Base-by-base conservation (phyloP, 2,888 invertebrate genomes). In the Oxyteleia sp. region DNA sequence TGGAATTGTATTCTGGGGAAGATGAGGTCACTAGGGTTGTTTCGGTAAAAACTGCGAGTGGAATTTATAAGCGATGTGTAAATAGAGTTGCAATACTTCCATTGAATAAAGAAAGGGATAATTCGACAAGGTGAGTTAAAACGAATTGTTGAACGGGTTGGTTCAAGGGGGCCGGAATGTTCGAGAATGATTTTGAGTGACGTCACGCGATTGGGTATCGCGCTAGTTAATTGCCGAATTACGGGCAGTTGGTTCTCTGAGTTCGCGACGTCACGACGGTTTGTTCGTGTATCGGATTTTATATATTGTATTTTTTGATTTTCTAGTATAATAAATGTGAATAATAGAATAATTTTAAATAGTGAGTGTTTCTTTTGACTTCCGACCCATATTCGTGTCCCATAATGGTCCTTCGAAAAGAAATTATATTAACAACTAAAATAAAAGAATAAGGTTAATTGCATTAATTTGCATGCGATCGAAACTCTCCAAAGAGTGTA, bases 101-200 rank as follows among this genome's bases (percentile, higher is more conserved):
- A 13, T 43, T 23, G n/a, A n/a, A n/a, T n/a, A n/a, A n/a, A n/a
- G n/a, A n/a, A n/a, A n/a, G n/a, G n/a, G n/a, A n/a, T n/a, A n/a
- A n/a, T 13, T 35, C 15, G 35, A 55, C 1, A 2, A 49, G 4
- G 32, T 8, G 8, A 45, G 4, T 45, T 16, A 16, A 10, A 16
- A 11, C 3, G 11, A 23, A 47, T 20, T 47, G 13, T 29, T 51
- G 51, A 29, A 51, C 51, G 13, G 8, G 29, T 29, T 4, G 51
- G 29, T 51, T 51, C 51, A 51, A 51, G 26, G 51, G 51, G 51
- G 29, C 51, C 51, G 51, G 51, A 51, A 29, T 51, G 29, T 51
- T 51, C 18, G 18, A 18, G 49, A 15, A 41, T 2, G 26, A 26
- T 26, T 26, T 26, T 2, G 5, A 26, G 5, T 26, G 5, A 26